Evolutionary conservation across 2,113 vertebrate genomes (phyloP), one percentile per base, ranked within the genome.

Genomic region (Phalacrocorax aristotelis): DNA sequence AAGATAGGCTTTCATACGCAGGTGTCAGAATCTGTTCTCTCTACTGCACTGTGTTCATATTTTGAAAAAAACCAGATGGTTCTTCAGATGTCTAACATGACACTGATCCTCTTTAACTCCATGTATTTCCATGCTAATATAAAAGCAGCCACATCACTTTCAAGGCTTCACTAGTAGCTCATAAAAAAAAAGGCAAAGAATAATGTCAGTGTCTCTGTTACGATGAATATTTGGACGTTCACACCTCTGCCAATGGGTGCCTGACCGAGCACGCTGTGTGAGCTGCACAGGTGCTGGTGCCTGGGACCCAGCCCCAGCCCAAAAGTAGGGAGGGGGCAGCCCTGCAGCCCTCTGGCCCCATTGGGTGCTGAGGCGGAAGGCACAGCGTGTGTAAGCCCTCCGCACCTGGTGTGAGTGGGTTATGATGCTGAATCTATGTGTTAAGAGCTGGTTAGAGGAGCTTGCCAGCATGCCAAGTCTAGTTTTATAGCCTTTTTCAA

Each of bases 251-350:
- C 2, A 2, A 85, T 3, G 49, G 29, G 20, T 54, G 21, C 36
- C 54, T 46, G 65, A 65, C 42, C 2, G 8, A 76, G 23, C 17
- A 12, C 1, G 1, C n/a, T 3, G 8, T 0, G 42, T 22, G 21
- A 81, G 49, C 49, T 49, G 48, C 34, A 10, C 6, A 11, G 55
- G 34, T 52, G 62, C 32, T 29, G 46, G 42, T 66, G 72, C 40
- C 34, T 19, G 42, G 32, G 48, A 25, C 46, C 10, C 61, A 70
- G 16, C 51, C 66, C 26, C 42, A 76, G 57, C n/a, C 54, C 1
- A 0, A 34, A 29, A 23, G 36, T 21, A 18, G 57, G n/a, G n/a
- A 83, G 29, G 25, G 49, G 51, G 44, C 42, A 83, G 60, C n/a
- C 51, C 40, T 10, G 42, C 49, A 65, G 52, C 64, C 64, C 38